Base-by-base conservation (phyloP, 2,888 invertebrate species). In the Pterostichus niger region DNA sequence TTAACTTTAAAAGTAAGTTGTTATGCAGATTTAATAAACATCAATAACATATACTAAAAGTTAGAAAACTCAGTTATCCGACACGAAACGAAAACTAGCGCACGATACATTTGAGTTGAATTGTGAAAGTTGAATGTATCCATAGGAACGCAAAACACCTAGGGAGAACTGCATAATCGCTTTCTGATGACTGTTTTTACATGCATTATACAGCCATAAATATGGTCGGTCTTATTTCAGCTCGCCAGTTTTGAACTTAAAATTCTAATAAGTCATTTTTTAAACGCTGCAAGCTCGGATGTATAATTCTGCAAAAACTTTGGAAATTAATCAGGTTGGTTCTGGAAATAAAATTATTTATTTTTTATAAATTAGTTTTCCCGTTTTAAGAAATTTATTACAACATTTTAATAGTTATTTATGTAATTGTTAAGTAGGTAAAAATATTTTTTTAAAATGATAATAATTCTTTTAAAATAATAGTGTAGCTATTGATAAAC, bases 171-270 rank as follows among this genome's bases (percentile, higher is more conserved):
- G 68, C 68, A 71, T 71, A 71, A 71, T 71, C 68, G 44, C 13
- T 44, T 71, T 71, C 44, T 71, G 68, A 71, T 71, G 68, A 44
- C 44, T 17, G 68, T 71, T 71, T 71, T 71, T 71, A 44, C 68
- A 44, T 44, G 44, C 40, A 71, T 71, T 44, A 75, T 75, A 75
- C 75, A 31, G 24, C 75, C 31, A 75, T 75, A 75, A 75, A 75
- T 75, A 71, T 46, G 46, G 17, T 46, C 6, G 46, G 71, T 44
- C 46, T 71, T 71, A 71, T 46, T 71, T 71, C 71, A 46, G 7
- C 71, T 24, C 44, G 71, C 44, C 71, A 71, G 6, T 1, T 11
- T 40, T 13, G 4, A 75, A 46, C 44, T 24, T 68, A 68, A 68
- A 73, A 24, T 73, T 52, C 33, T 52, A 75, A 75, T 75, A 52